Evolutionary conservation across 1,140 invertebrate genomes (phyloP).

Genomic region (Homalodisca vitripennis): DNA sequence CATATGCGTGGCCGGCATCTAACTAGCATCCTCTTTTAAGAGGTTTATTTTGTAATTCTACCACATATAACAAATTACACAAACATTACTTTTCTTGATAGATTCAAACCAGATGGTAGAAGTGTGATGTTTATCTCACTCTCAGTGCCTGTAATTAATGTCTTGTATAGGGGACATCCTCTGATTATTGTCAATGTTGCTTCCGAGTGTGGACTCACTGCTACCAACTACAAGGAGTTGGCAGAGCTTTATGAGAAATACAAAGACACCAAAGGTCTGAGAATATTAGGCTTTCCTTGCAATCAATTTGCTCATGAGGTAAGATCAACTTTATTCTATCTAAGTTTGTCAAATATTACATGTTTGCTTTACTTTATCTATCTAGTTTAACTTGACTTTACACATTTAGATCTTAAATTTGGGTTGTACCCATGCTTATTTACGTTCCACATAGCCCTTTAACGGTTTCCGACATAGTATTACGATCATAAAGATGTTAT

Average conservation of each 20-base stretch:
- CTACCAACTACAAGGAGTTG: slow-evolving; percentile 76
- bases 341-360: background rate
- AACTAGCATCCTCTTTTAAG: too few species aligned
- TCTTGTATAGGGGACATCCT: slow-evolving; percentile 56
- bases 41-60: too few species aligned
- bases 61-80: too few species aligned
- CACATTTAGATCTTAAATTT: background rate
- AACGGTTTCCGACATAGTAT: too few species aligned
- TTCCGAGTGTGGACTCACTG: slow-evolving; percentile 79
- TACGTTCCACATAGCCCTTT: too few species aligned
- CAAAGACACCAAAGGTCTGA: slow-evolving; percentile 60
- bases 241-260: slow-evolving; percentile 71
- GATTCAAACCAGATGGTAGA: too few species aligned
- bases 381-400: background rate
- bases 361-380: background rate
- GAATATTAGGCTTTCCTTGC: slow-evolving; percentile 87
- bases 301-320: slow-evolving; percentile 84
- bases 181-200: slow-evolving; percentile 84
- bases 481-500: too few species aligned
- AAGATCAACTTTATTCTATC: too few species aligned
- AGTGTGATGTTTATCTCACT: too few species aligned
- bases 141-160: slow-evolving; percentile 40
- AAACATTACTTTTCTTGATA: too few species aligned
- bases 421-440: too few species aligned
- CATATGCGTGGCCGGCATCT: too few species aligned